phyloP scores from a whole-genome alignment of 2,113 vertebrate genomes.

The Toxostoma redivivum region DNA sequence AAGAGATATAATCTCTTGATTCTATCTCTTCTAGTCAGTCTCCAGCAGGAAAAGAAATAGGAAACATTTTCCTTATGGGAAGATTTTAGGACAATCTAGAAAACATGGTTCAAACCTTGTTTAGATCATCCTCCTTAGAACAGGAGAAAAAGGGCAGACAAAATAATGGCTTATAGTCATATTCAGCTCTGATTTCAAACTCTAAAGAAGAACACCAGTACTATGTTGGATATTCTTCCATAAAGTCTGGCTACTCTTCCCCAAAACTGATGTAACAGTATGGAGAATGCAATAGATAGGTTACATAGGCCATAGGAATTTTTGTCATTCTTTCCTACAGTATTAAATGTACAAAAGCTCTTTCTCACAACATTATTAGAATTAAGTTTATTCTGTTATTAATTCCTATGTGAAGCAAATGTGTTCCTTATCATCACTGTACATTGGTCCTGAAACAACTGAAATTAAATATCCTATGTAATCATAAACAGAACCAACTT shows the following conservation, averaged over 20 bases:
- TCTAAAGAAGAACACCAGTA: neutral
- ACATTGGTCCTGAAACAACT: neutral
- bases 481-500: neutral
- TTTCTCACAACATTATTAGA: neutral
- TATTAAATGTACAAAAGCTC: neutral
- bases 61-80: neutral
- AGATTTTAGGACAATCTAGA: neutral
- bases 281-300: neutral
- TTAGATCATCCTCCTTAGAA: neutral
- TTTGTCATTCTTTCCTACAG: neutral
- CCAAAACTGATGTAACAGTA: neutral
- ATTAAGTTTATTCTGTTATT: neutral
- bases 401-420: neutral
- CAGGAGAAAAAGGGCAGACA: neutral
- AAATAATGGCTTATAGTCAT: neutral
- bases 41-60: neutral
- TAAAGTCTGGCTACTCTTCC: neutral
- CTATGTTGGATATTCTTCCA: neutral
- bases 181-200: neutral
- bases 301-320: neutral
- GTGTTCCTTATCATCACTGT: neutral
- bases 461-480: neutral
- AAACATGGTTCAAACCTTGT: neutral
- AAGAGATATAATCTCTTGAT: neutral
- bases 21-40: neutral